These are phyloP conservation scores for Triplophysa rosa DNA, from an alignment of 2,113 vertebrate species.

Conservation along the genomic window DNA sequence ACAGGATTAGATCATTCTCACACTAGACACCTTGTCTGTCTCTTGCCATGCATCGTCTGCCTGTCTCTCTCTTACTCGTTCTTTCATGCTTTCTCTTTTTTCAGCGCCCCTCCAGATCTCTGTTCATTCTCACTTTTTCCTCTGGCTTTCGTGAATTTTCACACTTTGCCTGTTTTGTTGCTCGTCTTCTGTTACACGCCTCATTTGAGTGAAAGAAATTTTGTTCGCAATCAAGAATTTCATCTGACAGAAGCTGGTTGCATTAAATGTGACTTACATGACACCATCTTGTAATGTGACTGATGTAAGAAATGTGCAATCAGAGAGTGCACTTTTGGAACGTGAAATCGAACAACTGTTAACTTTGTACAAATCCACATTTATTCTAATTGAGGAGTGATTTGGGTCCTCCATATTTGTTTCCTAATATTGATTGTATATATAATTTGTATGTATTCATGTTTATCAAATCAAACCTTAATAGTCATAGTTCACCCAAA, in stretches of 20 bases:
- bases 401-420: not conserved
- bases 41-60: constrained; percentile 45
- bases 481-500: too few species aligned
- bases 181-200: not conserved
- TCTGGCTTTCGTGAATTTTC: not conserved
- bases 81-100: not conserved
- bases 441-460: not conserved
- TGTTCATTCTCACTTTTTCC: constrained; percentile 8
- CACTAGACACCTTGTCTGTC: constrained; percentile 51
- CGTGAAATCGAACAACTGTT: too few species aligned
- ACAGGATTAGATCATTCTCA: constrained; percentile 62
- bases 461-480: too few species aligned
- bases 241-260: not conserved
- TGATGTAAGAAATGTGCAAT: not conserved
- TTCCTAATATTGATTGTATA: not conserved
- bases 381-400: not conserved
- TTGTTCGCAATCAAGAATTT: not conserved
- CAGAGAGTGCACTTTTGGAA: not conserved
- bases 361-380: not conserved
- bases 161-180: constrained; percentile 18
- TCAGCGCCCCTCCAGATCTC: not conserved
- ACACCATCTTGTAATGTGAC: not conserved
- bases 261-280: not conserved
- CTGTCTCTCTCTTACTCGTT: constrained; percentile 32
- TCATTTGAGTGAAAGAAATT: not conserved